These are phyloP conservation scores for Drusus annulatus DNA, from an alignment of 1,140 invertebrate genomes.

Conservation along the genomic window DNA sequence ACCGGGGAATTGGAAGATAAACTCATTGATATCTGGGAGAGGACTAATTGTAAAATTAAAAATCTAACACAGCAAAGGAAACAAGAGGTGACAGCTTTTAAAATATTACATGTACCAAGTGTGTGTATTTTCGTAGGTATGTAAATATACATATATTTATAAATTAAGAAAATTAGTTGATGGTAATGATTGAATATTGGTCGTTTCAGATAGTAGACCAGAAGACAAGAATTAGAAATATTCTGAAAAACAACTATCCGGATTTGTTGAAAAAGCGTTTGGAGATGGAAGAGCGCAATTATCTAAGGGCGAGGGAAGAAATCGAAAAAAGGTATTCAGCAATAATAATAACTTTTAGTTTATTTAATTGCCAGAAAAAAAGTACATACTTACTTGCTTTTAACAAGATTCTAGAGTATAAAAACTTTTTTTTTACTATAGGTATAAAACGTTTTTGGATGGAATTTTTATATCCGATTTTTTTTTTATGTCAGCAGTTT, in stretches of 20 bases:
- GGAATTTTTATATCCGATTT: too few species aligned
- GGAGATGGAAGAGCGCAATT: conserved; percentile 48
- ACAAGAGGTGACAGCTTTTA: conserved; percentile 39
- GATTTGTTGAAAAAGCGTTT: conserved; percentile 48
- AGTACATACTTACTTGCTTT: too few species aligned
- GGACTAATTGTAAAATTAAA: conserved; percentile 48
- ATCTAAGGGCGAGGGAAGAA: conserved; percentile 25
- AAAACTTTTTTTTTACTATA: too few species aligned
- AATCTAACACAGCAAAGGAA: conserved; percentile 43
- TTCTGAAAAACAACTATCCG: conserved; percentile 2
- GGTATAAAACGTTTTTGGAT: too few species aligned
- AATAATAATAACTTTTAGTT: too few species aligned
- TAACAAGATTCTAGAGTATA: too few species aligned
- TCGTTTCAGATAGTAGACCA: conserved; percentile 11
- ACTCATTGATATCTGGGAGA: conserved; percentile 53
- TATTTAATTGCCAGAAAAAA: too few species aligned
- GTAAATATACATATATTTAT: neutral
- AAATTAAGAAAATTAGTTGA: neutral
- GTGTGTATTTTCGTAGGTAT: neutral
- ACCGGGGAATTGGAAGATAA: conserved; percentile 47
- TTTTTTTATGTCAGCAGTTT: too few species aligned
- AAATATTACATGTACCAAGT: neutral
- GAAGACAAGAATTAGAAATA: neutral
- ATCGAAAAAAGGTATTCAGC: conserved; percentile 19
- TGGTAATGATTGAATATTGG: too few species aligned